Evolutionary conservation across 2,888 invertebrate genomes (phyloP).

Genomic region (Drosophila vallismaia): DNA sequence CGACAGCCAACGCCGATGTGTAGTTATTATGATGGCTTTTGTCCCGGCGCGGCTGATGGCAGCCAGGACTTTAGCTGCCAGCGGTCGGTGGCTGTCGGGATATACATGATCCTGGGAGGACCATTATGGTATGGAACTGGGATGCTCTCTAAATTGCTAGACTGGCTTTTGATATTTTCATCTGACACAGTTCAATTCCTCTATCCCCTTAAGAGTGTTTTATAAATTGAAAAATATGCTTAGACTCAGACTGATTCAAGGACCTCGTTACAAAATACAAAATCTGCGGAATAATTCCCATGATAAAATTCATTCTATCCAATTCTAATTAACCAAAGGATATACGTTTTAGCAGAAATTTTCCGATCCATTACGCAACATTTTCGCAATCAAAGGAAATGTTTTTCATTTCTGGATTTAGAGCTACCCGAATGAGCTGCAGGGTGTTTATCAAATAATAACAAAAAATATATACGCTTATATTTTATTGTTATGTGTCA

Average conservation of each 20-base stretch:
- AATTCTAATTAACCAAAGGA: not conserved
- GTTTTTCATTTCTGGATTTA: not conserved
- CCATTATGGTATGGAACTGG: not conserved
- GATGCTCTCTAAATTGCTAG: not conserved
- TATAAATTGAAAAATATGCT: not conserved
- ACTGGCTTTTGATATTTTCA: not conserved
- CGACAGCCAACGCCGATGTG: conserved; percentile 42
- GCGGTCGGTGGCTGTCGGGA: conserved; percentile 4
- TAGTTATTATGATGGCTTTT: conserved; percentile 69
- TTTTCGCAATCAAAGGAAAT: not conserved
- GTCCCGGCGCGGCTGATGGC: conserved; percentile 52
- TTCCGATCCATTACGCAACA: not conserved
- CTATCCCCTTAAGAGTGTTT: not conserved
- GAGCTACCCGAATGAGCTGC: not conserved
- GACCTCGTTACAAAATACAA: not conserved
- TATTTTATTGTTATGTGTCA: conserved; percentile 71
- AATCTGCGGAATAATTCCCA: too few relatives aligned
- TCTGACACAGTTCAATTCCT: not conserved
- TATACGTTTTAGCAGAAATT: not conserved
- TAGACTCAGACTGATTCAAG: not conserved
- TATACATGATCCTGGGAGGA: not conserved
- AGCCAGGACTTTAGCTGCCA: conserved; percentile 19
- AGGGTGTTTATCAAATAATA: conserved; percentile 59
- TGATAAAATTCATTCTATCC: not conserved
- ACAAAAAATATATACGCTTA: conserved; percentile 62